Conservation (phyloP, 2,888 invertebrate genomes). For the Hyposoter didymator region DNA sequence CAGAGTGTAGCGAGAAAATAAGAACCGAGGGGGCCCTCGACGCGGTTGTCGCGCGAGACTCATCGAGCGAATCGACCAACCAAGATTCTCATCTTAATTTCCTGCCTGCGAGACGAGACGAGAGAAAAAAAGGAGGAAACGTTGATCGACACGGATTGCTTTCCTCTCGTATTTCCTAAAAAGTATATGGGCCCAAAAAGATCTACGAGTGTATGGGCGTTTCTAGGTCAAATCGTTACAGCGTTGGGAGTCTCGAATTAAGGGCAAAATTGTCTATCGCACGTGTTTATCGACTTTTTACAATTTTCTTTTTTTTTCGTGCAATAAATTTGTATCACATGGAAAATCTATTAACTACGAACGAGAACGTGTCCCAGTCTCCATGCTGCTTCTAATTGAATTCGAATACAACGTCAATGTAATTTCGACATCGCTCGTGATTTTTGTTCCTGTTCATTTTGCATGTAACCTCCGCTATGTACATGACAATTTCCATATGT, state of each 20-base stretch:
- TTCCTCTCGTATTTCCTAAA: constrained; percentile 66
- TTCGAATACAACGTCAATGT: background rate
- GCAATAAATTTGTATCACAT: background rate
- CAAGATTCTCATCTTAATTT: constrained; percentile 7
- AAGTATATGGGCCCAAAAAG: constrained; percentile 56
- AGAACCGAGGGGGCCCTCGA: constrained; percentile 21
- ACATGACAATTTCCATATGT: background rate
- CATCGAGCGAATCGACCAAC: constrained; percentile 43
- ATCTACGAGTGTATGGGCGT: background rate
- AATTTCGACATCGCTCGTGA: background rate
- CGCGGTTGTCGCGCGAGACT: constrained; percentile 43
- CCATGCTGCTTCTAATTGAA: background rate
- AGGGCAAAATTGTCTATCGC: background rate
- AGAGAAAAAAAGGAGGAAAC: background rate
- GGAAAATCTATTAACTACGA: background rate
- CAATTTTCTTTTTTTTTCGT: background rate
- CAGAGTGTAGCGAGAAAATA: constrained; percentile 23
- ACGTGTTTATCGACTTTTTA: background rate
- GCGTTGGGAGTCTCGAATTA: constrained; percentile 1
- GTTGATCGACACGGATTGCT: constrained; percentile 19
- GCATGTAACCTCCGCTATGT: background rate
- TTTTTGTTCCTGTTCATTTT: background rate
- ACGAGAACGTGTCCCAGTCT: background rate
- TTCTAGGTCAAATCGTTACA: constrained; percentile 2
- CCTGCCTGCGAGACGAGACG: constrained; percentile 6